Conservation (phyloP, 2,888 invertebrate species). For the Xanthorhoe spadicearia region DNA sequence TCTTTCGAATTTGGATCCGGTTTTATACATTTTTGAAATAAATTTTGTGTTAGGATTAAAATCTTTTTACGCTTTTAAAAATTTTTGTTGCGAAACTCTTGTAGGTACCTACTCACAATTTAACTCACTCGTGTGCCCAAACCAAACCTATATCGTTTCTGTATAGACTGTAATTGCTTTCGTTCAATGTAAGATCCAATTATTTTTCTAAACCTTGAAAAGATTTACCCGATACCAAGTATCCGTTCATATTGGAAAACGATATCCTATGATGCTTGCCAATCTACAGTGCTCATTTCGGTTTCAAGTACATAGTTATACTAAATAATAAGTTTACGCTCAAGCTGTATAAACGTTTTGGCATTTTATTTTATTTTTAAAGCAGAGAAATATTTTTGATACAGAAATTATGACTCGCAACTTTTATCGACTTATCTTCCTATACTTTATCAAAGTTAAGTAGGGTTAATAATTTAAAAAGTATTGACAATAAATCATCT, state of each 20-base stretch:
- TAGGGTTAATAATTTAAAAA: no score
- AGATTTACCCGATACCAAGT: constrained; percentile 46
- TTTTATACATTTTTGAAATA: no score
- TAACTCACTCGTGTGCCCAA: constrained; percentile 40
- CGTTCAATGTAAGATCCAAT: constrained; percentile 77
- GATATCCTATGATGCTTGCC: constrained; percentile 65
- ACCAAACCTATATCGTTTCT: constrained; percentile 72
- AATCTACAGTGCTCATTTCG: constrained; percentile 42
- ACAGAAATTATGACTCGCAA: background rate
- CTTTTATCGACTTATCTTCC: no score
- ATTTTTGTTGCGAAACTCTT: no score
- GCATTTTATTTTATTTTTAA: constrained; percentile 10
- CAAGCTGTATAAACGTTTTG: constrained; percentile 26
- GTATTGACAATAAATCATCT: no score
- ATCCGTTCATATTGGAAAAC: constrained; percentile 66
- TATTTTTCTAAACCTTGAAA: constrained; percentile 79
- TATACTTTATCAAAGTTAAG: no score
- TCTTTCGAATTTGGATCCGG: no score
- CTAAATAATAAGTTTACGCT: constrained; percentile 38
- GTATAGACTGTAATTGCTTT: constrained; percentile 78
- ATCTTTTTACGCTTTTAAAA: no score
- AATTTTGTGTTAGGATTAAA: no score
- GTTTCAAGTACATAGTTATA: constrained; percentile 35
- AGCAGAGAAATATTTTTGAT: constrained; percentile 2
- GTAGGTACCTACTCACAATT: background rate